Evolutionary conservation across 1,140 invertebrate species (phyloP), one percentile per base, ranked within the genome.

Genomic region (Drosophila arawakana): DNA sequence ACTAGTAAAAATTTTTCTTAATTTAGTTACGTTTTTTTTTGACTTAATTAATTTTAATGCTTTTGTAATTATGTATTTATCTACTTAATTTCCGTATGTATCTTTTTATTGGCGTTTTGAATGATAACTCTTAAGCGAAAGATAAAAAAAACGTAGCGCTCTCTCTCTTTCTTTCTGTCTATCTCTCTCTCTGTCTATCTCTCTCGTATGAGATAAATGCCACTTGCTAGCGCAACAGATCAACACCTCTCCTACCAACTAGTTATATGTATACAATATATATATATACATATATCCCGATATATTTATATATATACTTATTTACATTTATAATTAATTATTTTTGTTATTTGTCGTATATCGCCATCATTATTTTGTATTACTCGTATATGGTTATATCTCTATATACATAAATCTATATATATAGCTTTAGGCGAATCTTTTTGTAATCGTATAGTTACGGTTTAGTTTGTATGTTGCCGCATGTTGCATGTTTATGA

Each of bases 181-280:
- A 0, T 30, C 25, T 30, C 25, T 6, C 3, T 30, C 3, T 30
- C 25, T 30, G 25, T 30, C 25, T 30, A 30, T 30, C 25, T 30
- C 25, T 59, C 21, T 52, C 13, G 37, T 44, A 68, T 72, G 71
- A 76, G 65, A 75, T 49, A 79, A 80, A 85, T 78, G 61, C 77
- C 67, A 76, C 62, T 80, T 80, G 84, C 76, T 86, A 90, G 83
- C 82, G 89, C 89, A 91, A 91, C 81, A 85, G 89, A 89, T 91
- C 89, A 91, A 91, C 89, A 91, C 89, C 89, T 91, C 89, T 91
- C 89, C 89, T 91, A 89, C 89, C 89, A 81, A 75, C 66, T 75
- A 74, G 65, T 65, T 47, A 61, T 41, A 47, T 73, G 15, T 41
- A 39, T 13, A 44, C n/a, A n/a, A n/a, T n/a, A 67, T 55, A 69